A percentile compares a stretch with the other conserved stretches of the same genome.
Evolutionary conservation across 2,888 invertebrate species (phyloP).

Genomic region (Ochropleura leucogaster): DNA sequence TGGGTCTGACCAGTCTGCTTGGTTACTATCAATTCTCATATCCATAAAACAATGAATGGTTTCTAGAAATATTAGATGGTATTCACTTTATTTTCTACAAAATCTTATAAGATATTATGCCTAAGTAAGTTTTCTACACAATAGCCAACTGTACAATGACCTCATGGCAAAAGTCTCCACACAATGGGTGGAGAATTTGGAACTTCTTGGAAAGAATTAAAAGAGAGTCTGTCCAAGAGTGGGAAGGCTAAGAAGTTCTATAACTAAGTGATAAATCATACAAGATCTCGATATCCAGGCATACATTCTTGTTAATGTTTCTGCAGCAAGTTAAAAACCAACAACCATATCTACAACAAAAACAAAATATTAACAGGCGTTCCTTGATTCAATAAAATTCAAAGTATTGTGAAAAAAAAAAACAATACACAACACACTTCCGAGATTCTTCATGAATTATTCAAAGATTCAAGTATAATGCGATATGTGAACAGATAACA

Average conservation of each 20-base stretch:
- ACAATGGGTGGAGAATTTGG: too few relatives aligned
- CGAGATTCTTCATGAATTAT: constrained; percentile 63
- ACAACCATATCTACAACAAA: background rate
- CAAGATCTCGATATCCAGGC: background rate
- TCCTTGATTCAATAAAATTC: constrained; percentile 37
- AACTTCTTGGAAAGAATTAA: too few relatives aligned
- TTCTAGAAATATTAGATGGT: background rate
- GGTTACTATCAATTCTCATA: background rate
- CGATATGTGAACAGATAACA: constrained; percentile 48
- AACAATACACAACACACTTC: constrained; percentile 59
- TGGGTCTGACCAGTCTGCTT: background rate
- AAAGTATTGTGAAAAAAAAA: constrained; percentile 47
- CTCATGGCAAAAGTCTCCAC: too few relatives aligned
- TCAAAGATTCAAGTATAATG: constrained; percentile 60
- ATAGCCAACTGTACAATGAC: too few relatives aligned
- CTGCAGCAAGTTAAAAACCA: background rate
- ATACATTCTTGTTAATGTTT: background rate
- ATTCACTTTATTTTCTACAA: background rate
- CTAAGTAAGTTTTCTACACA: background rate
- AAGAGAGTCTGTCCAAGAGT: too few relatives aligned
- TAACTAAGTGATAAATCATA: background rate
- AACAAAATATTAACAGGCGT: background rate
- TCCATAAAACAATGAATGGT: background rate
- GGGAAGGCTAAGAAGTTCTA: background rate
- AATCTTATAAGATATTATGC: background rate